phyloP scores from a whole-genome alignment of 1,140 invertebrate species.

The Ephestia elutella region DNA sequence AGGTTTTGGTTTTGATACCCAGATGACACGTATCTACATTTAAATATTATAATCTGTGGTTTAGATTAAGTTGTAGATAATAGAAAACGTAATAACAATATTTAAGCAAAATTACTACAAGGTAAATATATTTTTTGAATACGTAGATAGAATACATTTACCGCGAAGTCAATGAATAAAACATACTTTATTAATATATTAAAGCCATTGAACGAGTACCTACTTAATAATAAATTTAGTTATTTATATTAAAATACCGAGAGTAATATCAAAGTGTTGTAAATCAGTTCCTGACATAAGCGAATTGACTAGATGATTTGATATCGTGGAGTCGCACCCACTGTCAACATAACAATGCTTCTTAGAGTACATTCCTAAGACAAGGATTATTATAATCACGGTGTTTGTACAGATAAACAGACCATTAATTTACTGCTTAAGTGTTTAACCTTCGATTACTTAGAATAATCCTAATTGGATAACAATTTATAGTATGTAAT shows the following conservation, averaged over 20 bases:
- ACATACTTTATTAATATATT: background rate
- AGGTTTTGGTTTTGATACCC: too few species aligned
- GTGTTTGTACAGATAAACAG: background rate
- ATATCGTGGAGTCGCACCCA: background rate
- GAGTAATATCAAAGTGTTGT: background rate
- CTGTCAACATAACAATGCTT: background rate
- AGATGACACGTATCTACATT: too few species aligned
- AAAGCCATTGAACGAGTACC: background rate
- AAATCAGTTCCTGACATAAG: background rate
- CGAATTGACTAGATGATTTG: background rate
- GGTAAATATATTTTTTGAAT: too few species aligned
- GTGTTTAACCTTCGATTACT: background rate
- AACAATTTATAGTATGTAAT: slow-evolving; percentile 2
- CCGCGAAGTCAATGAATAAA: background rate
- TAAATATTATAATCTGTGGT: too few species aligned
- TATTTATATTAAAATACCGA: background rate
- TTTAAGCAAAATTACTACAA: too few species aligned
- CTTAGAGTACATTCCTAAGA: background rate
- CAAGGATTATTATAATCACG: slow-evolving; percentile 3
- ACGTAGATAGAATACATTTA: background rate
- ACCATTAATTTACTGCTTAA: background rate
- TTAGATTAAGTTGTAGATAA: too few species aligned
- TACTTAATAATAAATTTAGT: background rate
- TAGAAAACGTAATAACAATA: too few species aligned
- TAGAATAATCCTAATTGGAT: background rate